Evolutionary conservation across 2,888 invertebrate species (phyloP), one percentile per base, ranked within the genome.

Genomic region (Melieria omissa): DNA sequence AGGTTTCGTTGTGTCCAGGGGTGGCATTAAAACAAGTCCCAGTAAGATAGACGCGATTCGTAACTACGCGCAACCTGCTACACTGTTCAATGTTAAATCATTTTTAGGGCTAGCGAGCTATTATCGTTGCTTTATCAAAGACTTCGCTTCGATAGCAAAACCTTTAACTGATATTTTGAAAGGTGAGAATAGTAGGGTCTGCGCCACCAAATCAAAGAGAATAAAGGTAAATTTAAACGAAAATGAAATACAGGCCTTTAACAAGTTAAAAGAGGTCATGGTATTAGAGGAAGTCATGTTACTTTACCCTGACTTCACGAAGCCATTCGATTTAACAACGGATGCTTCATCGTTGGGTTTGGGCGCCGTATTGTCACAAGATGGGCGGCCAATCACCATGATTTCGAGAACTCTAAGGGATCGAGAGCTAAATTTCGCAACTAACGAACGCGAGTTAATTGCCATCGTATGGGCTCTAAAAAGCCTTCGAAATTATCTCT

Each of bases 161-260:
- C 74, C 76, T 4, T 14, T 77, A 8, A 76, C 73, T n/a, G 75
- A 77, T 29, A 75, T 76, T 46, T 63, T 76, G 41, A 75, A 75
- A 45, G 75, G 76, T 4, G 75, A 77, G 61, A 77, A 78, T 29
- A 76, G 75, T n/a, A 75, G 70, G 42, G 64, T 77, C 8, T 62
- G 72, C 54, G 70, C 76, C 12, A 61, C 55, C 16, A 70, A 72
- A 54, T 76, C 72, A 42, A 78, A 73, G 46, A 73, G 68, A 46
- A 60, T 74, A 14, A 55, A 41, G 49, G 8, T 60, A 44, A 54
- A 52, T 71, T 65, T 76, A 41, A 68, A 75, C 52, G 68, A 71
- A 52, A 65, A 72, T 47, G 66, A 70, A 46, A 14, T 69, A n/a
- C 45, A 71, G 29, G 74, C 74, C 16, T 76, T 75, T 60, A 49